Evolutionary conservation across 2,113 vertebrate genomes (phyloP).

Genomic region (Callospermophilus lateralis): DNA sequence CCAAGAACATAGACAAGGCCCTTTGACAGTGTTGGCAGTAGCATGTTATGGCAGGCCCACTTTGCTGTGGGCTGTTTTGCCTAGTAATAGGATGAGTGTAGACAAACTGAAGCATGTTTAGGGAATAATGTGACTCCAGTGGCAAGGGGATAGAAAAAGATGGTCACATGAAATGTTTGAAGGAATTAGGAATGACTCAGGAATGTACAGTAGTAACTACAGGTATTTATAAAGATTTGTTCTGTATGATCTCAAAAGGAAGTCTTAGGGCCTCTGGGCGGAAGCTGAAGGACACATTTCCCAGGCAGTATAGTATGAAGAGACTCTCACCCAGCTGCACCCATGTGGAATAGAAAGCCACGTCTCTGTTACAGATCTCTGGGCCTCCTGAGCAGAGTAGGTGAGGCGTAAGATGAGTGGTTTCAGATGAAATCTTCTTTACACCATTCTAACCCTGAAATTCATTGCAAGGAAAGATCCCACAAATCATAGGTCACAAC

Average conservation of each 20-base stretch:
- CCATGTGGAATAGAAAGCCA: not conserved
- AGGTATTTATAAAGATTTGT: not conserved
- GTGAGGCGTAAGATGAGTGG: not conserved
- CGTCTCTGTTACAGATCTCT: not conserved
- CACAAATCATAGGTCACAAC: not conserved
- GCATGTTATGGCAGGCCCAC: not conserved
- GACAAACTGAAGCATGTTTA: not conserved
- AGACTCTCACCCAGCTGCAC: not conserved
- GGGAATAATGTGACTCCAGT: not conserved
- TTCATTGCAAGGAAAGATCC: not conserved
- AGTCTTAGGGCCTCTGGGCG: not conserved
- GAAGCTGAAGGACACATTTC: not conserved
- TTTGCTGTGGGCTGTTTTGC: not conserved
- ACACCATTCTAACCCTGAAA: slow-evolving; percentile 15
- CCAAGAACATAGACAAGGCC: not conserved
- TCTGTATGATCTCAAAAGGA: not conserved
- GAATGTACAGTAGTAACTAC: not conserved
- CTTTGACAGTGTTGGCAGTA: not conserved
- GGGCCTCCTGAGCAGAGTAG: not conserved
- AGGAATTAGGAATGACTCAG: not conserved
- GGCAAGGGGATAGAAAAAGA: not conserved
- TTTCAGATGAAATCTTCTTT: slow-evolving; percentile 14
- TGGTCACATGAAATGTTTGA: not conserved
- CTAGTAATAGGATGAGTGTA: not conserved
- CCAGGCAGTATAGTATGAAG: not conserved